Evolutionary conservation across 2,888 invertebrate species (phyloP), one percentile per base, ranked within the genome.

Genomic region (Sicus ferrugineus): DNA sequence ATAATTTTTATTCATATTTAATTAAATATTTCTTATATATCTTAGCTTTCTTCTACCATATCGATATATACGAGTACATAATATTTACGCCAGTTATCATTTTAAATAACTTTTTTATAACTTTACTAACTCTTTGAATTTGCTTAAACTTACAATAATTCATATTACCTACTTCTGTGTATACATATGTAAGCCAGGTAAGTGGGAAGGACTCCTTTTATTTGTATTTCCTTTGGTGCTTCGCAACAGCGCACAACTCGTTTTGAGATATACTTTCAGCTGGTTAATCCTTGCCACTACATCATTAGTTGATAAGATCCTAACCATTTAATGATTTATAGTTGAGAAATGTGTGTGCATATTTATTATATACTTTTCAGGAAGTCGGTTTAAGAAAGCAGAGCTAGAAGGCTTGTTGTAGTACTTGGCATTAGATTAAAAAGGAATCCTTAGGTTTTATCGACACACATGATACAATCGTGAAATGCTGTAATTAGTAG

Each of bases 21-120:
- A n/a, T 30, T 56, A 28, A 16, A 56, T 30, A 56, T 56, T 16
- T 56, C 30, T 56, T 56, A 30, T 56, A 56, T 54, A 30, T n/a
- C n/a, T n/a, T n/a, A n/a, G n/a, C n/a, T n/a, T n/a, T n/a, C n/a
- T n/a, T n/a, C n/a, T n/a, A n/a, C n/a, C n/a, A n/a, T n/a, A n/a
- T n/a, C n/a, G n/a, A n/a, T n/a, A n/a, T n/a, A n/a, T n/a, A n/a
- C n/a, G n/a, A n/a, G n/a, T n/a, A n/a, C n/a, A n/a, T n/a, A n/a
- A n/a, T 16, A 56, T 2, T n/a, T 30, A 56, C 56, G 30, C 54
- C 30, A 30, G 56, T 2, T n/a, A 16, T 42, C n/a, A 26, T 56
- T 30, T n/a, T n/a, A n/a, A 54, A 26, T 30, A 56, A 4, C 30
- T 56, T 56, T 56, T 26, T n/a, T 30, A 16, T 28, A 30, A 26